A percentile compares a stretch with the other conserved stretches of the same genome.
Conservation (phyloP, 2,888 invertebrate species). For the Drosophila leonis region DNA sequence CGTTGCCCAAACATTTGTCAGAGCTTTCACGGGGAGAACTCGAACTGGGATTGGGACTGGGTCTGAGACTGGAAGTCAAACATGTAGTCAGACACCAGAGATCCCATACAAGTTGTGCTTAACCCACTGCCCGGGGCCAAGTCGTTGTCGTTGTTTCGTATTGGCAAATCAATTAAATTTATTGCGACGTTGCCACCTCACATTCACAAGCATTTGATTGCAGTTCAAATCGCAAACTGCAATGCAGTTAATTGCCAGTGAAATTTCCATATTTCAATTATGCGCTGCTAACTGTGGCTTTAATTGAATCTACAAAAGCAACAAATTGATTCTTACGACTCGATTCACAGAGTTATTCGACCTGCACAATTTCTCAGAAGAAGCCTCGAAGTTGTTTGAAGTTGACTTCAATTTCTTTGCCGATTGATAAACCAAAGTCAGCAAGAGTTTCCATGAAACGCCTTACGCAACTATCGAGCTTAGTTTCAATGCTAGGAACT, state of each 20-base stretch:
- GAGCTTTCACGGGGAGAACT: constrained; percentile 5
- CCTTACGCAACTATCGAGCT: constrained; percentile 25
- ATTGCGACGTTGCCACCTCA: constrained; percentile 73
- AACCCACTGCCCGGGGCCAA: constrained; percentile 48
- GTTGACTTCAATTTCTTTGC: constrained; percentile 58
- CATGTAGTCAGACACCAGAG: neutral
- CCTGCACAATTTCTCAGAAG: constrained; percentile 42
- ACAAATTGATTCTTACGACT: constrained; percentile 36
- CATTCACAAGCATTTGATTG: constrained; percentile 38
- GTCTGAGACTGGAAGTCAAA: neutral
- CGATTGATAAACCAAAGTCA: neutral
- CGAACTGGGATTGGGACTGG: neutral
- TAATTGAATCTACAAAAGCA: constrained; percentile 50
- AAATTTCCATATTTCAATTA: constrained; percentile 73
- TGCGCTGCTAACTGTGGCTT: constrained; percentile 50
- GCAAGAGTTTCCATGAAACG: constrained; percentile 15
- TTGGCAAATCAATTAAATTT: constrained; percentile 79
- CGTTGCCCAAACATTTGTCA: constrained; percentile 72
- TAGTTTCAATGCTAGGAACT: constrained; percentile 38
- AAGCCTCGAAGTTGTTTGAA: constrained; percentile 50
- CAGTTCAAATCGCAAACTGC: constrained; percentile 60
- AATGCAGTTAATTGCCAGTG: constrained; percentile 60
- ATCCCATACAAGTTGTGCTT: constrained; percentile 20
- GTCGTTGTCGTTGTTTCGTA: constrained; percentile 50
- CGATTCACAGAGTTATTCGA: constrained; percentile 23